phyloP scores from a whole-genome alignment of 2,797 vertebrate species.

The Crocodylus rhombifer region DNA sequence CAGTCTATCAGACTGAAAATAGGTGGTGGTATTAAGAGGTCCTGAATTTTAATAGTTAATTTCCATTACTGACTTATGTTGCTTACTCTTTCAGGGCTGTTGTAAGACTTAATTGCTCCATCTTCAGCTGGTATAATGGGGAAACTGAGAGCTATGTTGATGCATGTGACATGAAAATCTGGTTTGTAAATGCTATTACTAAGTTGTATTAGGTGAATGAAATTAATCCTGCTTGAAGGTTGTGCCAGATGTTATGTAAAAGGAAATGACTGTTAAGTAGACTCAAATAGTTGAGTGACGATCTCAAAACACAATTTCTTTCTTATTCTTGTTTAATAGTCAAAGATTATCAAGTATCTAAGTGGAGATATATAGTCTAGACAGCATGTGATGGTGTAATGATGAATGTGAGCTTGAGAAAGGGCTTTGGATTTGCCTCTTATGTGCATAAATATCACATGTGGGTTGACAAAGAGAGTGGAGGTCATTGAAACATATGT shows the following conservation, averaged over 20 bases:
- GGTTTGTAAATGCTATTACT: not conserved
- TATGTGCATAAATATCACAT: slow-evolving; percentile 70
- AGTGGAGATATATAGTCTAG: slow-evolving; percentile 67
- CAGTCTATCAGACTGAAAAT: not conserved
- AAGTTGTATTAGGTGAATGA: not conserved
- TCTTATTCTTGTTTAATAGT: slow-evolving; percentile 66
- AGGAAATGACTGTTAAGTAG: not conserved
- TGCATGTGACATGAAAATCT: not conserved
- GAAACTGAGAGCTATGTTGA: not conserved
- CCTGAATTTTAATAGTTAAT: not conserved
- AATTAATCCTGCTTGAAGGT: not conserved
- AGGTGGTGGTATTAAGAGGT: not conserved
- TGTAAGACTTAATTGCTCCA: slow-evolving; percentile 40
- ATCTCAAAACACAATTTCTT: slow-evolving; percentile 32
- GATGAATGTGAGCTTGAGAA: slow-evolving; percentile 70
- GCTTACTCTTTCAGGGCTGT: slow-evolving; percentile 13
- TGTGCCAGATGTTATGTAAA: not conserved
- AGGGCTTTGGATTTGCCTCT: slow-evolving; percentile 58
- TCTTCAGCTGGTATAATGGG: not conserved
- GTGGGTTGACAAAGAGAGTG: slow-evolving; percentile 63
- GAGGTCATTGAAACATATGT: slow-evolving; percentile 58
- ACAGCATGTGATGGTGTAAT: slow-evolving; percentile 67
- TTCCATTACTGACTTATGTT: not conserved
- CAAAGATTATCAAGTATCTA: slow-evolving; percentile 61
- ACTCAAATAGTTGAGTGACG: slow-evolving; percentile 33